Evolutionary conservation across 2,797 vertebrate species (phyloP).

Genomic region (Heteromormyrus szaboi): DNA sequence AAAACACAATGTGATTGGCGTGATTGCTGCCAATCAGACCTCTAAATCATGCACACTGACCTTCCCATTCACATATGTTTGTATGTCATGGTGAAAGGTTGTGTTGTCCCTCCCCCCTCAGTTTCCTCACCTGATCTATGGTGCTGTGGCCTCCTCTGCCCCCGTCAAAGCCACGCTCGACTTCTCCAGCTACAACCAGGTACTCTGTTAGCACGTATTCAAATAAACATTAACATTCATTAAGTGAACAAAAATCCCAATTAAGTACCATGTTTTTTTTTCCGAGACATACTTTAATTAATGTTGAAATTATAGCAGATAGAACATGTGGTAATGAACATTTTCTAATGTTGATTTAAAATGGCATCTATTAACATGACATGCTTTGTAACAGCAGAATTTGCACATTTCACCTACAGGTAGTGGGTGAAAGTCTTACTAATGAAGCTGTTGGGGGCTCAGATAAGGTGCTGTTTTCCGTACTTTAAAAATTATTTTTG

Average conservation of each 20-base stretch:
- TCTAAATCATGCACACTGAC: not conserved
- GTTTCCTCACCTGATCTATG: slow-evolving; percentile 76
- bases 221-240: not conserved
- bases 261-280: not conserved
- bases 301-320: not conserved
- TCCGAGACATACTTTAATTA: not conserved
- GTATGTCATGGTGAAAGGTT: not conserved
- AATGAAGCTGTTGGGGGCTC: slow-evolving; percentile 69
- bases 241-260: not conserved
- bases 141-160: slow-evolving; percentile 77
- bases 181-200: slow-evolving; percentile 71
- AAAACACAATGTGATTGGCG: not conserved
- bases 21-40: not conserved
- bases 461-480: slow-evolving; percentile 52
- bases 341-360: not conserved
- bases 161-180: slow-evolving; percentile 72
- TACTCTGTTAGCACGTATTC: slow-evolving; percentile 34
- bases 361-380: not conserved
- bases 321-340: not conserved
- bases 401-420: slow-evolving; percentile 46
- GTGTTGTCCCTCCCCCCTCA: slow-evolving; percentile 35
- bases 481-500: not conserved
- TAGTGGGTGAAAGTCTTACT: slow-evolving; percentile 64
- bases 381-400: not conserved
- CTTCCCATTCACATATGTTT: not conserved